Base-by-base conservation (phyloP, 2,888 invertebrate species). In the Agriotes lineatus region DNA sequence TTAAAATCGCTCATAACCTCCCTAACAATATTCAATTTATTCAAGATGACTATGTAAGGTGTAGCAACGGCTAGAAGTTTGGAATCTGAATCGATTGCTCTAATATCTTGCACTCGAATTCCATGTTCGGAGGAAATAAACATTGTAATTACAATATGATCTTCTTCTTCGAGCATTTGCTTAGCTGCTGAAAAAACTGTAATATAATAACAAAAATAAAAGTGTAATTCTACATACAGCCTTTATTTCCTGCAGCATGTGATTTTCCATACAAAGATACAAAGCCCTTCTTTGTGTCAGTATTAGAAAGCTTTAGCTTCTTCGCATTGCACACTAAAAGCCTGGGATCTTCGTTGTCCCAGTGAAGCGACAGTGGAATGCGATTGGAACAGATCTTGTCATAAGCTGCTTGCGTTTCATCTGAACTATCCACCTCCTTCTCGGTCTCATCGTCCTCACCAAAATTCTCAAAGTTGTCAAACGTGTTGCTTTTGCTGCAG, bases 341-440 rank as follows among this genome's bases (percentile, higher is more conserved):
- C 75, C 96, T 89, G 0, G 94, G 87, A 82, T 99, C 98, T 75
- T 92, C 91, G 18, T 86, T 86, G 81, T 99, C 97, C 99, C 99
- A 99, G 80, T 90, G 88, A 77, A 92, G 87, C 39, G 88, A 86
- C 44, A 91, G 86, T 0, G 92, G 90, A 20, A 91, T 87, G 77
- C 91, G 78, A 73, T 82, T 82, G 1, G 76, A 73, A 69, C 84
- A 84, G 42, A 83, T 77, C 35, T 80, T 80, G 69, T 83, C 79
- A 59, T 79, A 82, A 54, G 70, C 64, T 4, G 62, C 37, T 45
- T 74, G 73, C 12, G 72, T 70, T 37, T 73, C 74, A 12, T 73
- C 72, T 25, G 42, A 57, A 39, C 48, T 62, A 14, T 50, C 71
- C 7, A 66, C 67, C 10, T 73, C 76, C 4, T 44, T 57, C 39